Evolutionary conservation across 1,140 invertebrate genomes (phyloP).

Genomic region (Eumeta japonica): DNA sequence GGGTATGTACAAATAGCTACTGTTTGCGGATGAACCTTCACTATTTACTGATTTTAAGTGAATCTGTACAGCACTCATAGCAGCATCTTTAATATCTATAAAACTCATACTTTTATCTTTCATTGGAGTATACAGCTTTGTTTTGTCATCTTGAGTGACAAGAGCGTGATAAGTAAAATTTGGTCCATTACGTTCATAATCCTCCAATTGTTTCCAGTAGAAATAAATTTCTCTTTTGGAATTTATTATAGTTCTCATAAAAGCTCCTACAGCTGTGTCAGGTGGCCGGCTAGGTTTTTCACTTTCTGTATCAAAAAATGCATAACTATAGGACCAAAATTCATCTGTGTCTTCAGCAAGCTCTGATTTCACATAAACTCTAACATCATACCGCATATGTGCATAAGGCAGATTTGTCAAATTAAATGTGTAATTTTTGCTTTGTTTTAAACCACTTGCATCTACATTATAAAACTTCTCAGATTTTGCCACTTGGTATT

Average conservation of each 20-base stretch:
- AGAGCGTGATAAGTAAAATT: constrained; percentile 43
- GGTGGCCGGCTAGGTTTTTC: constrained; percentile 63
- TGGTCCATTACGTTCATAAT: constrained; percentile 54
- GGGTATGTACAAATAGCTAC: constrained; percentile 63
- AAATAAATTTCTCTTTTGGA: constrained; percentile 61
- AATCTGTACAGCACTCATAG: constrained; percentile 35
- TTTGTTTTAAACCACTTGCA: constrained; percentile 30
- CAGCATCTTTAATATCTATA: constrained; percentile 26
- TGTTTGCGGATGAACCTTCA: constrained; percentile 58
- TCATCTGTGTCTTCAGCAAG: constrained; percentile 52
- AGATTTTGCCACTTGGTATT: constrained; percentile 64
- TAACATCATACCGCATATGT: constrained; percentile 67
- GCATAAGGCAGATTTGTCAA: constrained; percentile 64
- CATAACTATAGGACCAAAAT: constrained; percentile 65
- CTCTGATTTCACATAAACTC: constrained; percentile 62
- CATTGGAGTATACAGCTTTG: constrained; percentile 24
- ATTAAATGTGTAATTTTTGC: constrained; percentile 50
- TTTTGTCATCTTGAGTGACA: constrained; percentile 22
- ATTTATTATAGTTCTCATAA: constrained; percentile 59
- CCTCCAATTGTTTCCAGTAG: constrained; percentile 69
- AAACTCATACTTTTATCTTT: constrained; percentile 43
- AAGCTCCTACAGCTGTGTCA: constrained; percentile 64
- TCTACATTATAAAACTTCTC: constrained; percentile 52
- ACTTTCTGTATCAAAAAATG: constrained; percentile 58
- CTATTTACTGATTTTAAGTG: constrained; percentile 58